A percentile compares a stretch with the other conserved stretches of the same genome.
phyloP scores from a whole-genome alignment of 2,797 vertebrate genomes.

The Sebastes itinus region DNA sequence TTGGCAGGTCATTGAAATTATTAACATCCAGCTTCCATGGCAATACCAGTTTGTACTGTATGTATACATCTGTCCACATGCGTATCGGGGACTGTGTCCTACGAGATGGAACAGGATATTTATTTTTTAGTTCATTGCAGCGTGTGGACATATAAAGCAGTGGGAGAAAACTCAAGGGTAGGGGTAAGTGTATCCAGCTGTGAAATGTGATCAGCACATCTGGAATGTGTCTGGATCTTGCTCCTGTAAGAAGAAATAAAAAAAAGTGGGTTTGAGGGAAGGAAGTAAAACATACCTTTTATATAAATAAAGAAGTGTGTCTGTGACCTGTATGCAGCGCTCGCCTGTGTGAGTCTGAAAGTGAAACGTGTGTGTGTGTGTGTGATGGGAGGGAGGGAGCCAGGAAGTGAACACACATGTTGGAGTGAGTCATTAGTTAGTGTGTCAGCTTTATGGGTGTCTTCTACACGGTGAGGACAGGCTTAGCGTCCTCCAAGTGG shows the following conservation, averaged over 20 bases:
- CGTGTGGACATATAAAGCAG: slow-evolving; percentile 36
- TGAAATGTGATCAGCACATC: slow-evolving; percentile 79
- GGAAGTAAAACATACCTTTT: slow-evolving; percentile 72
- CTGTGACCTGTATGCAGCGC: slow-evolving; percentile 44
- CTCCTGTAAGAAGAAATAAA: slow-evolving; percentile 45
- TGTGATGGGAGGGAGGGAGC: slow-evolving; percentile 18
- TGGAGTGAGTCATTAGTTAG: slow-evolving; percentile 53
- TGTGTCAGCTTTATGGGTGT: slow-evolving; percentile 50
- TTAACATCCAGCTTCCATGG: slow-evolving; percentile 1
- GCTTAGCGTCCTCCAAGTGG: slow-evolving; percentile 16
- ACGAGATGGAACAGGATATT: slow-evolving; percentile 40
- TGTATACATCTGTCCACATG: neutral
- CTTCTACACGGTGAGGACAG: slow-evolving; percentile 26
- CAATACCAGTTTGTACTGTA: neutral
- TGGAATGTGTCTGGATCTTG: slow-evolving; percentile 74
- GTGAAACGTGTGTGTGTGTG: slow-evolving; percentile 32
- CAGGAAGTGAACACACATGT: slow-evolving; percentile 49
- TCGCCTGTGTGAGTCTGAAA: slow-evolving; percentile 17
- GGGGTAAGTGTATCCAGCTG: slow-evolving; percentile 77
- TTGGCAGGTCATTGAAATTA: neutral
- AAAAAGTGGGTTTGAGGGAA: slow-evolving; percentile 37
- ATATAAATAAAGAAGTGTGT: slow-evolving; percentile 67
- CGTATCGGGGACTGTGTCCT: slow-evolving; percentile 2
- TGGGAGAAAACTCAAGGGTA: slow-evolving; percentile 39
- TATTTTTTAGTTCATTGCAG: slow-evolving; percentile 36